These are phyloP conservation scores for Xanthia icteritia DNA, from an alignment of 2,888 invertebrate species.

Conservation along the genomic window DNA sequence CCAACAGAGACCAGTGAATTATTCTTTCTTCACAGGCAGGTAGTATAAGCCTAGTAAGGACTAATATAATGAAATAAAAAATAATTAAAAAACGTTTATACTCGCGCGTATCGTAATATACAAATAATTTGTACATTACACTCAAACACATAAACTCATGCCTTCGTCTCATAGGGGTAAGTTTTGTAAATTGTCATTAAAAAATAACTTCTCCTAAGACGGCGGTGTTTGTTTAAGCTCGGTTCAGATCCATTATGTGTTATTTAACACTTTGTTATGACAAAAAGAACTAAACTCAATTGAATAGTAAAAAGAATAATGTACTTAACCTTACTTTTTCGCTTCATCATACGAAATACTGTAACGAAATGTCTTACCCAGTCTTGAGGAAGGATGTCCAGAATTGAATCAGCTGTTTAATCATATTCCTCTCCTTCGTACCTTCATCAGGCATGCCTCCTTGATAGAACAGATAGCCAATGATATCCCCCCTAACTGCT, in stretches of 20 bases:
- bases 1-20: background rate
- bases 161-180: background rate
- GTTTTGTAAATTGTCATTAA: background rate
- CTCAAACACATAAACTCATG: background rate
- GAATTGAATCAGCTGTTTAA: conserved; percentile 72
- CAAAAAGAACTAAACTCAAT: background rate
- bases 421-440: conserved; percentile 68
- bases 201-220: background rate
- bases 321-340: background rate
- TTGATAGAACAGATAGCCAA: conserved; percentile 87
- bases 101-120: background rate
- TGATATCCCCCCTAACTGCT: conserved; percentile 89
- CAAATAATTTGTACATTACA: background rate
- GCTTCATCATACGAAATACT: background rate
- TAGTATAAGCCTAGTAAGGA: background rate
- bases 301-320: background rate
- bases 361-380: conserved; percentile 81
- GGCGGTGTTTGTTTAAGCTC: background rate
- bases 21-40: background rate
- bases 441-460: conserved; percentile 57
- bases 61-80: background rate
- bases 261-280: background rate
- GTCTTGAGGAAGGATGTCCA: conserved; percentile 88
- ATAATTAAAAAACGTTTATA: background rate
- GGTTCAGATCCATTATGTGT: background rate